Conservation (phyloP, 2,888 invertebrate species). For the Agrilus cyanescens region DNA sequence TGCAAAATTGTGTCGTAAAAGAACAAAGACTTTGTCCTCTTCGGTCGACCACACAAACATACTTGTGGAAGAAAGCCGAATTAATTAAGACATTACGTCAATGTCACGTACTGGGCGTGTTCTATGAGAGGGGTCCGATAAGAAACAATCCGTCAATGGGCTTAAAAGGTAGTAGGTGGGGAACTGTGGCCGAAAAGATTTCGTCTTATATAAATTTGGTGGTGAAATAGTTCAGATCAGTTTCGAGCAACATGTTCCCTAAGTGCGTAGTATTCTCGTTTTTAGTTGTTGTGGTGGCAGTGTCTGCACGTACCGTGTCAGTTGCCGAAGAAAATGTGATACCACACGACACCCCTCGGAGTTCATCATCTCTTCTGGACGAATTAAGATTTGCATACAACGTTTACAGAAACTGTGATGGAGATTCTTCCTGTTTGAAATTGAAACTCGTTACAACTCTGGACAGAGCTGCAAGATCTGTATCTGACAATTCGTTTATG, state of each 20-base stretch:
- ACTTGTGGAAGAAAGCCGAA: too few species aligned
- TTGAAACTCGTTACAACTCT: slow-evolving; percentile 66
- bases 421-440: slow-evolving; percentile 61
- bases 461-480: slow-evolving; percentile 55
- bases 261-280: slow-evolving; percentile 47
- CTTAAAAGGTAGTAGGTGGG: slow-evolving; percentile 1
- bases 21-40: too few species aligned
- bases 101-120: too few species aligned
- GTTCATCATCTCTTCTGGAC: slow-evolving; percentile 39
- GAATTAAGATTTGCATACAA: slow-evolving; percentile 65
- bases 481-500: slow-evolving; percentile 52
- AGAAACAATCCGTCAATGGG: not conserved
- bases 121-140: too few species aligned
- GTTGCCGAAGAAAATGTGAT: slow-evolving; percentile 37
- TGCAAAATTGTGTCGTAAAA: too few species aligned
- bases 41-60: too few species aligned
- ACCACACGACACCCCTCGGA: slow-evolving; percentile 25
- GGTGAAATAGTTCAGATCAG: slow-evolving; percentile 29
- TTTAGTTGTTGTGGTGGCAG: slow-evolving; percentile 42
- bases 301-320: slow-evolving; percentile 41
- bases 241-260: slow-evolving; percentile 42
- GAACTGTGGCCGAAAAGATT: slow-evolving; percentile 6
- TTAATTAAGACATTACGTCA: too few species aligned
- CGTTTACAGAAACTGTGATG: slow-evolving; percentile 70
- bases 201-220: slow-evolving; percentile 28